These are phyloP conservation scores for Naja naja DNA, from an alignment of 2,113 vertebrate genomes.

Conservation along the genomic window DNA sequence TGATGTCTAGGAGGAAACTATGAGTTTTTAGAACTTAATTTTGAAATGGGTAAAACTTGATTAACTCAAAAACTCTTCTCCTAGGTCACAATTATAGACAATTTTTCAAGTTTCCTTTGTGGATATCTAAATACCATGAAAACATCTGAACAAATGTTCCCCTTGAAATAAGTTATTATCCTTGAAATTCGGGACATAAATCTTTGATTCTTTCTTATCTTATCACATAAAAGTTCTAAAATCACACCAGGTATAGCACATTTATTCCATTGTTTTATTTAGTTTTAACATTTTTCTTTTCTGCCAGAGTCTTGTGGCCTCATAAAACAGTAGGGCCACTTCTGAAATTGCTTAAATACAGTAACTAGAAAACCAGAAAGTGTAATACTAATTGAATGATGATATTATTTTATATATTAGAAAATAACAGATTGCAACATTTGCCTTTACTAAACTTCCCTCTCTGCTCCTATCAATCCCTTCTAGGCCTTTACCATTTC, in stretches of 20 bases:
- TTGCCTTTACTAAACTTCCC: neutral
- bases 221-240: constrained; percentile 7
- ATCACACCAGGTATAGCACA: constrained; percentile 39
- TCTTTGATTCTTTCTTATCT: constrained; percentile 18
- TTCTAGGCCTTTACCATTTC: neutral
- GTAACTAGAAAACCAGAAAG: constrained; percentile 61
- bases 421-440: neutral
- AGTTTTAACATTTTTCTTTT: constrained; percentile 59
- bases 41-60: neutral
- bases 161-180: constrained; percentile 15
- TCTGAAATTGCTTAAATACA: constrained; percentile 65
- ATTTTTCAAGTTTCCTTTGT: neutral
- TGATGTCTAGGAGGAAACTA: neutral
- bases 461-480: neutral
- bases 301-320: constrained; percentile 59
- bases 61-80: neutral
- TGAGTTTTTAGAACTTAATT: neutral
- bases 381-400: constrained; percentile 61
- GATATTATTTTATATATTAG: constrained; percentile 2
- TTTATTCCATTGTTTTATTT: constrained; percentile 54
- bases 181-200: constrained; percentile 17
- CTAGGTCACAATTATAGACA: neutral
- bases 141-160: constrained; percentile 9
- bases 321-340: constrained; percentile 57
- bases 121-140: neutral